A percentile compares a stretch with the other conserved stretches of the same genome.
Conservation (phyloP, 2,888 invertebrate genomes). For the Eledona agricola region DNA sequence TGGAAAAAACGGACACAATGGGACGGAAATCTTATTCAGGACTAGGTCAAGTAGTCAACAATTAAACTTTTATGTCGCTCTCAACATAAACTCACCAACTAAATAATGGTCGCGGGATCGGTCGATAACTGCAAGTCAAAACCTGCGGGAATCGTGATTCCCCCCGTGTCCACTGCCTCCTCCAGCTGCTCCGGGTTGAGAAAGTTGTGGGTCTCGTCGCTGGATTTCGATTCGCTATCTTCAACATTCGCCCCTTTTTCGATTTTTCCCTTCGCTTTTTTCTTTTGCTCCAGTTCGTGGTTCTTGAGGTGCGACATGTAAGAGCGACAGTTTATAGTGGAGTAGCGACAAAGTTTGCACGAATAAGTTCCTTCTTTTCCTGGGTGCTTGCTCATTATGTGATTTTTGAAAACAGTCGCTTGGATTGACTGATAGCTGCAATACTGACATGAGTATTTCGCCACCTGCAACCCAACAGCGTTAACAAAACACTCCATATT, state of each 20-base stretch:
- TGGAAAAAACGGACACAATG: no score
- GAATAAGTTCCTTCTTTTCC: slow-evolving; percentile 63
- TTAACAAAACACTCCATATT: not conserved
- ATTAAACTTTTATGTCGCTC: no score
- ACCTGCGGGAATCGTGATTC: slow-evolving; percentile 68
- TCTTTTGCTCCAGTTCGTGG: slow-evolving; percentile 58
- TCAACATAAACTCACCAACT: no score
- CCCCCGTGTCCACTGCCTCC: slow-evolving; percentile 66
- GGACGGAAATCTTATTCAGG: no score
- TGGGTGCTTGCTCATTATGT: slow-evolving; percentile 67
- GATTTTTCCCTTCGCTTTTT: slow-evolving; percentile 17
- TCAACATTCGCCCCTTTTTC: slow-evolving; percentile 9
- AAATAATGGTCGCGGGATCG: slow-evolving; percentile 17
- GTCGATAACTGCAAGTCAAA: slow-evolving; percentile 50
- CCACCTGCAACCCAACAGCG: slow-evolving; percentile 43
- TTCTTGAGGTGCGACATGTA: slow-evolving; percentile 66
- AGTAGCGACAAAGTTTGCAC: slow-evolving; percentile 67
- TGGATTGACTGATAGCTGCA: slow-evolving; percentile 77
- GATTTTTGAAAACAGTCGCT: slow-evolving; percentile 72
- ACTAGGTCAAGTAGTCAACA: no score
- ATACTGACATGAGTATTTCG: slow-evolving; percentile 69
- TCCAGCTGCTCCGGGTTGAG: slow-evolving; percentile 56
- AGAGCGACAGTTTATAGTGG: slow-evolving; percentile 67
- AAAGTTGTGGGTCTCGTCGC: slow-evolving; percentile 61
- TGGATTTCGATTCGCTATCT: slow-evolving; percentile 27